Base-by-base conservation (phyloP, 2,113 vertebrate genomes). In the Perognathus longimembris region DNA sequence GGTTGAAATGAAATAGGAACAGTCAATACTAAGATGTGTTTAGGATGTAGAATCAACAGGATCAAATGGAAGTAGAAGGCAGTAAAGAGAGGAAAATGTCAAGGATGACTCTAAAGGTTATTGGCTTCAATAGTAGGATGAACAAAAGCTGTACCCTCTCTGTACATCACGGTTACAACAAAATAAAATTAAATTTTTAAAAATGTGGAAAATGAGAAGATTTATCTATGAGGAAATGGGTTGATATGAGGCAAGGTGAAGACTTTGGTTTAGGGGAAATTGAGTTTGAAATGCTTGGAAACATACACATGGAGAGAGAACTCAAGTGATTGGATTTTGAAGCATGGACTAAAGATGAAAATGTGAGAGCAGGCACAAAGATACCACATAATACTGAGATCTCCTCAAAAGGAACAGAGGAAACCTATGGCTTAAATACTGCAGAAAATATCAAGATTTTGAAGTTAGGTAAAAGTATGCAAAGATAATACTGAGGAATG, bases 231-330 rank as follows among this genome's bases (percentile, higher is more conserved):
- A 61, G 22, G 17, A 61, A 78, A 34, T 36, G 21, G 50, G 22
- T 28, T 40, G 34, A 2, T 54, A 32, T 57, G 7, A 50, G 40
- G 40, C 26, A 89, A 63, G 57, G 76, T 57, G n/a, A 78, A 77
- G 20, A 71, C 38, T 66, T 57, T 54, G 36, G 63, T 84, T 71
- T 78, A 74, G 69, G 34, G 59, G 78, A 87, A 74, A 36, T 57
- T 71, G 57, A 89, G 80, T 89, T 78, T 26, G 34, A 78, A 40
- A 78, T 93, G 64, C 40, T 54, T 84, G 12, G 32, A 77, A 57
- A 76, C 14, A 54, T 30, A 21, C 83, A 64, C 71, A 32, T 64
- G 34, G 24, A 80, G 67, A 64, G 24, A 80, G 67, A 64, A 64
- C 18, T 64, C 54, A 50, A 36, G 28, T 71, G 32, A 63, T 50